phyloP scores from a whole-genome alignment of 2,888 invertebrate genomes.

The Leptopilina drosophilae region DNA sequence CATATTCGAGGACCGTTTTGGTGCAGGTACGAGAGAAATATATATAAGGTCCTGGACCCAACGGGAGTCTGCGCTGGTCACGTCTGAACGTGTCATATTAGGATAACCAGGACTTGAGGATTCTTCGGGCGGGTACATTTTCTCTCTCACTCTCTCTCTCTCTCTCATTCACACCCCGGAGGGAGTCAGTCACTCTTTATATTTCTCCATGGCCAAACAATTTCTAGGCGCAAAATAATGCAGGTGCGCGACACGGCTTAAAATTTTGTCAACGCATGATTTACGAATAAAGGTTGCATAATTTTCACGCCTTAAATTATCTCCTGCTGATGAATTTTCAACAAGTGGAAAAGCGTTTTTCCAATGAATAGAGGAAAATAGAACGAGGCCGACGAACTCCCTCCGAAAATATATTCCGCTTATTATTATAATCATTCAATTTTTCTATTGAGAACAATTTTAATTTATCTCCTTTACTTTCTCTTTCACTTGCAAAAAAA shows the following conservation, averaged over 20 bases:
- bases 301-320: constrained; percentile 40
- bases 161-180: not conserved
- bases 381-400: no score
- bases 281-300: constrained; percentile 41
- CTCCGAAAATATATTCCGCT: no score
- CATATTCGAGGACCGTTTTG: constrained; percentile 28
- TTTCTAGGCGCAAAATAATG: not conserved
- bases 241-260: constrained; percentile 28
- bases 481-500: no score
- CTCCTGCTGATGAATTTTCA: not conserved
- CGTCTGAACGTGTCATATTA: constrained; percentile 61
- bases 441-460: not conserved
- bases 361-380: not conserved
- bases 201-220: not conserved
- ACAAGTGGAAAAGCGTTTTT: not conserved
- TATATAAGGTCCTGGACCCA: constrained; percentile 54
- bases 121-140: not conserved
- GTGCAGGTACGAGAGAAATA: constrained; percentile 37
- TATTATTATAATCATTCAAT: constrained; percentile 2
- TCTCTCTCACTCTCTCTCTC: no score
- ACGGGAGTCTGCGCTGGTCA: constrained; percentile 57
- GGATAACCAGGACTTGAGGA: constrained; percentile 55
- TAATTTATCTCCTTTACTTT: no score
- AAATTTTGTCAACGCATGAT: constrained; percentile 28
- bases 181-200: constrained; percentile 11